Base-by-base conservation (phyloP, 2,888 invertebrate genomes). In the Temnothorax ravouxi region DNA sequence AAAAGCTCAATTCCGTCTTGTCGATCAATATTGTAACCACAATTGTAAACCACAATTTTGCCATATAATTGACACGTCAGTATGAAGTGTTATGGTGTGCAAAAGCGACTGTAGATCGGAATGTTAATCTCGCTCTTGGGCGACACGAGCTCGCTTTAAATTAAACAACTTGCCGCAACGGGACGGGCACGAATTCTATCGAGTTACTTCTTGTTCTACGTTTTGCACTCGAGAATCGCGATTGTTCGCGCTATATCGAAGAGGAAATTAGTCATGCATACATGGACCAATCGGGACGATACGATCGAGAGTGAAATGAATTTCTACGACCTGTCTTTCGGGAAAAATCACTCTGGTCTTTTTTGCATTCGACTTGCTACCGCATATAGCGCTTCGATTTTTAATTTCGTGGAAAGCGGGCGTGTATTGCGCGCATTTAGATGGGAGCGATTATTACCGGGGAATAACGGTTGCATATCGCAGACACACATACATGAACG, bases 101-200 rank as follows among this genome's bases (percentile, higher is more conserved):
- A 47, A 71, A 71, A 79, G 56, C 79, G 34, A 56, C 69, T 34
- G 47, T 38, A 38, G 47, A 79, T 79, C 72, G 72, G 59, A 79
- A 79, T 71, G 79, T 79, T 72, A 79, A 72, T 79, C 29, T 34
- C 13, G 18, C 47, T 61, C 25, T 38, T 38, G 44, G 34, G 15
- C 71, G 77, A 69, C 44, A 44, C 38, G 21, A 59, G 38, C 47
- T 72, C 18, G 72, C 72, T 59, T 54, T 59, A 59, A 79, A 79
- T 79, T 71, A 79, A 79, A 71, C 72, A 72, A 79, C 72, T 79
- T 59, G 72, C 71, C 72, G 71, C 59, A 64, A 75, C 47, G 50
- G 50, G 75, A 69, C 56, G 72, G 41, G 44, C 56, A 25, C 79
- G 79, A 72, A 79, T 79, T 50, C 72, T 59, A 59, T 69, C 59